A percentile compares a stretch with the other conserved stretches of the same genome.
These are phyloP conservation scores for Rugalucina vietnamica DNA, from an alignment of 2,888 invertebrate species.

Conservation along the genomic window DNA sequence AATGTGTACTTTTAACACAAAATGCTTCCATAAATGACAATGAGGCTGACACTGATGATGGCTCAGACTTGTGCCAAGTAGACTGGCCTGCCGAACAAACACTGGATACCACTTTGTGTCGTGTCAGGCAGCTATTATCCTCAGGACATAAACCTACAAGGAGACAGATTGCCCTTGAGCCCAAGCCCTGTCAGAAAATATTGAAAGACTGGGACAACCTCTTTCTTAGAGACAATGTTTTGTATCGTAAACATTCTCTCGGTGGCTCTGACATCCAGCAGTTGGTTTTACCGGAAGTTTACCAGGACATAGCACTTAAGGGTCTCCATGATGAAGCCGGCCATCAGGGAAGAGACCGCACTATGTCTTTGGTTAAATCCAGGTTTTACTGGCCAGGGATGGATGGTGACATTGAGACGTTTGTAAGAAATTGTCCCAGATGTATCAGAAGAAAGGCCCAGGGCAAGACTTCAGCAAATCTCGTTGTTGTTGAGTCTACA, in stretches of 20 bases:
- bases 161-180: too few species aligned
- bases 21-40: too few species aligned
- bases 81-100: too few species aligned
- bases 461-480: not conserved
- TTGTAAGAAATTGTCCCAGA: not conserved
- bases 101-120: too few species aligned
- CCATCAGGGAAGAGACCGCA: not conserved
- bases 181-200: too few species aligned
- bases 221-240: not conserved
- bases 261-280: not conserved
- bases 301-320: not conserved
- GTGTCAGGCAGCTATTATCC: too few species aligned
- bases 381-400: slow-evolving; percentile 8
- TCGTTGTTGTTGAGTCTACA: not conserved
- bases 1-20: too few species aligned
- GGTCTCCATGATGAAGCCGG: not conserved
- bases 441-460: too few species aligned
- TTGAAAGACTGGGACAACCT: not conserved
- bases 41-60: too few species aligned
- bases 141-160: too few species aligned
- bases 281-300: not conserved
- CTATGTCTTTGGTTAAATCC: not conserved
- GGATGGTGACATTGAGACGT: too few species aligned
- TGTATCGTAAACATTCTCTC: not conserved
- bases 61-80: too few species aligned